These are phyloP conservation scores for Patella pellucida DNA, from an alignment of 2,888 invertebrate species.

Conservation along the genomic window DNA sequence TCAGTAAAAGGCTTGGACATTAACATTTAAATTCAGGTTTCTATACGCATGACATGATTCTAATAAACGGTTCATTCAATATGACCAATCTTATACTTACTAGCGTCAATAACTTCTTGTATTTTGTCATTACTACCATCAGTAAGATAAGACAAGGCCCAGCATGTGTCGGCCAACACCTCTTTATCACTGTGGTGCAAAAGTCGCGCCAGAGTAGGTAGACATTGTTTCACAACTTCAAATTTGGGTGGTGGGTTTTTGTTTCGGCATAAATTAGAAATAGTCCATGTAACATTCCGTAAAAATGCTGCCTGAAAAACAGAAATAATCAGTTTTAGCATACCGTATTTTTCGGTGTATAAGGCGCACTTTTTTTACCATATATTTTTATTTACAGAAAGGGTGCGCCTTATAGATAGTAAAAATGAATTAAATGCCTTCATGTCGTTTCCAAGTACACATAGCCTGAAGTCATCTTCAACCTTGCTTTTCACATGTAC, in stretches of 20 bases:
- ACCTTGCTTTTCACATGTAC: too few species aligned
- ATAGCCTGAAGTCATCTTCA: too few species aligned
- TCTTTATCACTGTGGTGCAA: slow-evolving; percentile 81
- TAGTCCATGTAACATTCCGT: slow-evolving; percentile 91
- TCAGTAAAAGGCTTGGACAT: too few species aligned
- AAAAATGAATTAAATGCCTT: too few species aligned
- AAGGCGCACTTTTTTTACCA: too few species aligned
- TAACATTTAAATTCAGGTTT: too few species aligned
- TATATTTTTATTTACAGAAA: too few species aligned
- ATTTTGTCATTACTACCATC: slow-evolving; percentile 94
- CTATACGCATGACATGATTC: too few species aligned
- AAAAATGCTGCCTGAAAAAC: slow-evolving; percentile 74
- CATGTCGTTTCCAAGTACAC: too few species aligned
- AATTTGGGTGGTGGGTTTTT: slow-evolving; percentile 92
- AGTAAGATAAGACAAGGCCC: slow-evolving; percentile 94
- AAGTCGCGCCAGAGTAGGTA: slow-evolving; percentile 84
- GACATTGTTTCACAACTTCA: slow-evolving; percentile 80
- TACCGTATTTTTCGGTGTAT: too few species aligned
- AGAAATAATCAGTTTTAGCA: background rate
- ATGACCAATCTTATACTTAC: slow-evolving; percentile 37
- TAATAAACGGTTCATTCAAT: too few species aligned
- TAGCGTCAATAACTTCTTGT: slow-evolving; percentile 74
- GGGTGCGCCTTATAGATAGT: too few species aligned
- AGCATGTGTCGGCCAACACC: slow-evolving; percentile 89
- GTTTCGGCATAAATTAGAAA: slow-evolving; percentile 94